These are phyloP conservation scores for Struthio camelus DNA, from an alignment of 2,113 vertebrate species.

Conservation along the genomic window DNA sequence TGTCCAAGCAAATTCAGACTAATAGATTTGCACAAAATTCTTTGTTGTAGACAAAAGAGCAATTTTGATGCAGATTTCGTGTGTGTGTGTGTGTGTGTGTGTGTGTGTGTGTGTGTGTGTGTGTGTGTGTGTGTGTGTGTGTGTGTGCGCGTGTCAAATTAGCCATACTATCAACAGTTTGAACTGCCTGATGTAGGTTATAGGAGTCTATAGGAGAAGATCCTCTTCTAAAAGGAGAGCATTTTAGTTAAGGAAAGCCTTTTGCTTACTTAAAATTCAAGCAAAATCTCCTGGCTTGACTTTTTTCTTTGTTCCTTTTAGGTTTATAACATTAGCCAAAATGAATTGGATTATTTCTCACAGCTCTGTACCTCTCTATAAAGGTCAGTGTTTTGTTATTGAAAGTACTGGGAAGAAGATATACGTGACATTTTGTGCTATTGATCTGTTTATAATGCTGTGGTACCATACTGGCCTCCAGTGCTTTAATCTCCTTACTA, in stretches of 20 bases:
- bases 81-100: too few relatives aligned
- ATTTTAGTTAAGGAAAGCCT: background rate
- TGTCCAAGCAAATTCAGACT: background rate
- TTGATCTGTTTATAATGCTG: constrained; percentile 25
- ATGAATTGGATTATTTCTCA: constrained; percentile 14
- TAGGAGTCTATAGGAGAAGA: background rate
- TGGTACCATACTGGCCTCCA: background rate
- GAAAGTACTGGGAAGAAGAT: constrained; percentile 34
- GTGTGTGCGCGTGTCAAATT: background rate
- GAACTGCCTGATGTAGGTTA: background rate
- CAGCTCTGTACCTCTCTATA: background rate
- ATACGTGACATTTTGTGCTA: constrained; percentile 13
- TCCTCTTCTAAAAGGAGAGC: background rate
- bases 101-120: too few relatives aligned
- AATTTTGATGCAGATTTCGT: background rate
- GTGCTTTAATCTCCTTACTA: constrained; percentile 20
- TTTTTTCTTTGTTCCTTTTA: background rate
- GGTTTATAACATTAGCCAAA: constrained; percentile 38
- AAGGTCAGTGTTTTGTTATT: constrained; percentile 30
- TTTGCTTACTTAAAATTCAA: background rate
- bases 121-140: too few relatives aligned
- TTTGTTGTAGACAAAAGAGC: background rate
- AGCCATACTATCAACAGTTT: background rate
- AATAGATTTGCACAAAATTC: background rate
- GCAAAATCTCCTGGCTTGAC: background rate